Evolutionary conservation across 2,888 invertebrate species (phyloP).

Genomic region (Acanthosoma haemorrhoidale): DNA sequence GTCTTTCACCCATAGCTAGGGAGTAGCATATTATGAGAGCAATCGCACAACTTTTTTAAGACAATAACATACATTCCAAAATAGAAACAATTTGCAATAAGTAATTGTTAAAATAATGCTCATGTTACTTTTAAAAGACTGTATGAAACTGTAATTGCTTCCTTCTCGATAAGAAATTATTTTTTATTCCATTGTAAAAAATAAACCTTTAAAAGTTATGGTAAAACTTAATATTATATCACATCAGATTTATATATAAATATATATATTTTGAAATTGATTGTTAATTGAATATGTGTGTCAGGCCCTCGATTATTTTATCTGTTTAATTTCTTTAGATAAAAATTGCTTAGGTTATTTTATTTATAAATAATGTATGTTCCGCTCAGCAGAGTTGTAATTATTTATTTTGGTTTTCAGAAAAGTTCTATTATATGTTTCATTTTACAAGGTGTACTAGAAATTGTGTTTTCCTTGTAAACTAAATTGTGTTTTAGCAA

Average conservation of each 20-base stretch:
- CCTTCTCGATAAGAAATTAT: constrained; percentile 14
- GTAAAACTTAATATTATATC: not conserved
- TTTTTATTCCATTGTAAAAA: constrained; percentile 18
- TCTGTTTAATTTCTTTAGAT: not conserved
- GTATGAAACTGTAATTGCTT: constrained; percentile 23
- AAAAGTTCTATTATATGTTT: not conserved
- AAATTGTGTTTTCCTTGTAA: not conserved
- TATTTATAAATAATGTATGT: not conserved
- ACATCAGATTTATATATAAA: constrained; percentile 1
- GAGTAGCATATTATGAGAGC: constrained; percentile 27
- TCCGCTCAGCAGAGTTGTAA: not conserved
- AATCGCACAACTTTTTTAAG: constrained; percentile 2
- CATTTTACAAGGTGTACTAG: not conserved
- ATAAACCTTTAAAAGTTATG: not conserved
- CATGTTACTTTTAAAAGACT: constrained; percentile 26
- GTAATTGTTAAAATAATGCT: constrained; percentile 15
- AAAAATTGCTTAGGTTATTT: not conserved
- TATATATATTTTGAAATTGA: too few species aligned
- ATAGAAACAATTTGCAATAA: constrained; percentile 11
- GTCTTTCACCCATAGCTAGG: constrained; percentile 29
- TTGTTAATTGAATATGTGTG: not conserved
- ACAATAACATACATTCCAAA: constrained; percentile 25
- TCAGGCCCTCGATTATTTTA: not conserved
- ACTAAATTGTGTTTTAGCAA: constrained; percentile 36
- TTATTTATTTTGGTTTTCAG: constrained; percentile 2